These are phyloP conservation scores for Macrostomum cliftonense DNA, from an alignment of 2,888 invertebrate species.

Conservation along the genomic window DNA sequence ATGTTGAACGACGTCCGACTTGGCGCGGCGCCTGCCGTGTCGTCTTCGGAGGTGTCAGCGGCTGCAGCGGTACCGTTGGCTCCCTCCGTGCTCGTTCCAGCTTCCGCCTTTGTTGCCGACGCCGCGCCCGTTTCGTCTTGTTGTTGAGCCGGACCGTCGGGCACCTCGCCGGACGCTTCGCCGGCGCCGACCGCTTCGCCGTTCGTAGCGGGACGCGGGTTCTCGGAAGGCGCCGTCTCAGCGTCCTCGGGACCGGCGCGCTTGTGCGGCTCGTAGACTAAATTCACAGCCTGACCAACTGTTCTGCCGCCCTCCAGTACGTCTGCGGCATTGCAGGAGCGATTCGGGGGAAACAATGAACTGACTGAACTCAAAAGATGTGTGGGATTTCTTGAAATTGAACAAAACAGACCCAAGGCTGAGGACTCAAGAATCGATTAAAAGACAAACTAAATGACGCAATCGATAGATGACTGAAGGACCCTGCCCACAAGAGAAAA, in stretches of 20 bases:
- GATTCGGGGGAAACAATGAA: too few relatives aligned
- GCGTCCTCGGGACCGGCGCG: constrained; percentile 12
- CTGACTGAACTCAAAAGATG: too few relatives aligned
- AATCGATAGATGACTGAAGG: too few relatives aligned
- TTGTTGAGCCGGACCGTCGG: background rate
- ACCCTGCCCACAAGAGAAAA: too few relatives aligned
- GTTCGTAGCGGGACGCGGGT: background rate
- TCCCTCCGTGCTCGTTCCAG: too few relatives aligned
- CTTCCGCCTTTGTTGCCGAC: too few relatives aligned
- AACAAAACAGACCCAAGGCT: too few relatives aligned
- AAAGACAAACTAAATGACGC: too few relatives aligned
- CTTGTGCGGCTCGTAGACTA: constrained; percentile 20
- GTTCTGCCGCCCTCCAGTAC: constrained; percentile 25
- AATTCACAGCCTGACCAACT: constrained; percentile 23
- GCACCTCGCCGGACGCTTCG: background rate
- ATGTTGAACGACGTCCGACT: constrained; percentile 24
- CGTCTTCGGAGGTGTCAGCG: background rate
- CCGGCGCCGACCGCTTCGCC: background rate
- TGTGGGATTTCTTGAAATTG: too few relatives aligned
- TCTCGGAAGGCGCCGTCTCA: constrained; percentile 3
- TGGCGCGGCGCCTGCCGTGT: background rate
- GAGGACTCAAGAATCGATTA: too few relatives aligned
- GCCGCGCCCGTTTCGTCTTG: background rate
- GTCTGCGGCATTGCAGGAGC: constrained; percentile 16
- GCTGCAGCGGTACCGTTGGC: background rate